Percentiles rank a stretch among this genome's conserved stretches.
Evolutionary conservation across 2,888 invertebrate species (phyloP).

Genomic region (Colostygia pectinataria): DNA sequence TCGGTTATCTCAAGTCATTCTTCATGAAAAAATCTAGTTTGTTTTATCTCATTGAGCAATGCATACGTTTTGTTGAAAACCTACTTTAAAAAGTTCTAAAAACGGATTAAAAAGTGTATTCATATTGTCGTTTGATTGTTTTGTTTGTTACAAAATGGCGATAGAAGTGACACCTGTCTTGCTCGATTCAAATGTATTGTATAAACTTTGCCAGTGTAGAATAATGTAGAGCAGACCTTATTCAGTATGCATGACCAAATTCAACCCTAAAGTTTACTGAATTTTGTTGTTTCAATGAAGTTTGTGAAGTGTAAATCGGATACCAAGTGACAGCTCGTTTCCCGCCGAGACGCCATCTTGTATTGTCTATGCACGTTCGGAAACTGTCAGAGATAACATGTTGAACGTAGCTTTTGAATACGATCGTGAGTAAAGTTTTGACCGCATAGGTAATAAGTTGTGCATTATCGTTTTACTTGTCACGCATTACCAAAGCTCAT

Average conservation of each 20-base stretch:
- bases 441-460: too few relatives aligned
- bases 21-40: conserved; percentile 24
- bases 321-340: conserved; percentile 41
- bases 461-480: too few relatives aligned
- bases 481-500: too few relatives aligned
- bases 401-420: conserved; percentile 81
- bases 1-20: conserved; percentile 22
- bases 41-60: conserved; percentile 18
- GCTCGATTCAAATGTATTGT: conserved; percentile 1
- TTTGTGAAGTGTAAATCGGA: conserved; percentile 23
- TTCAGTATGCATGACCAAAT: too few relatives aligned
- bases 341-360: conserved; percentile 49
- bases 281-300: not conserved
- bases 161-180: conserved; percentile 1
- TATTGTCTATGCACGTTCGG: conserved; percentile 42
- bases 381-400: conserved; percentile 56
- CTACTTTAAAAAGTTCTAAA: not conserved
- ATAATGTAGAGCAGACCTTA: not conserved
- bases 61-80: conserved; percentile 6
- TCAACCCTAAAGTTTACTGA: not conserved
- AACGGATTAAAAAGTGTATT: not conserved
- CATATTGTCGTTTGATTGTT: not conserved
- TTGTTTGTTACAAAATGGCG: not conserved
- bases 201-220: not conserved
- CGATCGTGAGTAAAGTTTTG: conserved; percentile 60